Evolutionary conservation across 1,140 invertebrate species (phyloP), one percentile per base, ranked within the genome.

Genomic region (Drosophila rufa): DNA sequence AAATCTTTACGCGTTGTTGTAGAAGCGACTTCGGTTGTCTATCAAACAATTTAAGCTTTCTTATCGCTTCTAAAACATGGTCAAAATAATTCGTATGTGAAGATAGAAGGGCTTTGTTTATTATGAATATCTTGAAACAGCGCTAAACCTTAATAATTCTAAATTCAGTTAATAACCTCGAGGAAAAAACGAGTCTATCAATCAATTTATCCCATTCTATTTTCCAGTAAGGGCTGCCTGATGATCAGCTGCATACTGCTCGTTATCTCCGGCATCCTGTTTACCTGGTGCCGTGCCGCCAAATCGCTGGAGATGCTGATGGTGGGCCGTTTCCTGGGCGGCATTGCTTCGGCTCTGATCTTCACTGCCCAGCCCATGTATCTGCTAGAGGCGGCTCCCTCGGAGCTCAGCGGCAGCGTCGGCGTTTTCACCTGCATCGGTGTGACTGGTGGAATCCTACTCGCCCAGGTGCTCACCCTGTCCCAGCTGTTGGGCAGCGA

Each of bases 351-450:
- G 94, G 97, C 97, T 61, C 85, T 98, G 33, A 95, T 95, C 19
- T 97, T 96, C 6, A 95, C 95, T 71, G 94, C 97, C 66, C 95
- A 97, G 62, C 97, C 97, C 4, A 96, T 98, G 95, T 98, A 98
- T 92, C 93, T 98, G 80, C 95, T 96, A 4, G 98, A 98, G 93
- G 93, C 98, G 76, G 95, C 97, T 4, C 97, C 97, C 0, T 69
- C 95, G 3, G 93, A 94, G 43, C 94, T 97, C 17, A 94, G 96
- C 47, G 97, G 97, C 12, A 94, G 96, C 1, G 95, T 97, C 79
- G 97, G 97, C 11, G 96, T 97, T 0, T 93, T 97, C 7, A 97
- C 97, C 90, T 96, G 97, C 71, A 94, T 98, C 56, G 97, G 97
- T n/a, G 94, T 98, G 22, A 97, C 96, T 6, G 94, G 95, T 19